Conservation (phyloP, 2,888 invertebrate species). For the Andrena praecox region DNA sequence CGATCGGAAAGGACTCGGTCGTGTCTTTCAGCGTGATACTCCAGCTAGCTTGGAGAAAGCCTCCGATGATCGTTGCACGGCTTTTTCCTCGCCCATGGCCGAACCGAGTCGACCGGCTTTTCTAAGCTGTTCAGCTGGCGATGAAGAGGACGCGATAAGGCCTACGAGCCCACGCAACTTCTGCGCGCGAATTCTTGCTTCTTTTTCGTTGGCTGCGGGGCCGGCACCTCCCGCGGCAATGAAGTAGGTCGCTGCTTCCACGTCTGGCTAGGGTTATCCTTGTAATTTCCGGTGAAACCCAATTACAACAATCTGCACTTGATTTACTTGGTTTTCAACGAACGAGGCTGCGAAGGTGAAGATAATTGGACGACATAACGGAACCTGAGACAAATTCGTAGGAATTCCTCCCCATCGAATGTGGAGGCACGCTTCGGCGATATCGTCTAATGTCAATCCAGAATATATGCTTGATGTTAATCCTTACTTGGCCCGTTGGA, state of each 20-base stretch:
- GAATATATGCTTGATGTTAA: slow-evolving; percentile 6
- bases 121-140: slow-evolving; percentile 48
- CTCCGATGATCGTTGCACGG: slow-evolving; percentile 9
- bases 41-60: slow-evolving; percentile 60
- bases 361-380: background rate
- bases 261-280: slow-evolving; percentile 47
- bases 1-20: slow-evolving; percentile 59
- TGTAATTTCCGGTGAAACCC: slow-evolving; percentile 79
- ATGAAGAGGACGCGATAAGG: slow-evolving; percentile 62
- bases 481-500: background rate
- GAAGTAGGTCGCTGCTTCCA: slow-evolving; percentile 66
- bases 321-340: slow-evolving; percentile 26
- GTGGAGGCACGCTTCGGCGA: background rate
- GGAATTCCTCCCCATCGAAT: too few species aligned
- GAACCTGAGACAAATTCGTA: too few species aligned
- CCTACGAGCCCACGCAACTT: slow-evolving; percentile 70
- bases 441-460: slow-evolving; percentile 3
- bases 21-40: slow-evolving; percentile 13
- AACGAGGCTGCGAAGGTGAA: background rate
- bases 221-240: slow-evolving; percentile 40
- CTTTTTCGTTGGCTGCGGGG: slow-evolving; percentile 29
- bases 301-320: slow-evolving; percentile 73
- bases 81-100: slow-evolving; percentile 48
- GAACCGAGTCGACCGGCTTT: slow-evolving; percentile 35
- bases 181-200: slow-evolving; percentile 34